Evolutionary conservation across 2,888 invertebrate species (phyloP).

Genomic region (Plusia festucae): DNA sequence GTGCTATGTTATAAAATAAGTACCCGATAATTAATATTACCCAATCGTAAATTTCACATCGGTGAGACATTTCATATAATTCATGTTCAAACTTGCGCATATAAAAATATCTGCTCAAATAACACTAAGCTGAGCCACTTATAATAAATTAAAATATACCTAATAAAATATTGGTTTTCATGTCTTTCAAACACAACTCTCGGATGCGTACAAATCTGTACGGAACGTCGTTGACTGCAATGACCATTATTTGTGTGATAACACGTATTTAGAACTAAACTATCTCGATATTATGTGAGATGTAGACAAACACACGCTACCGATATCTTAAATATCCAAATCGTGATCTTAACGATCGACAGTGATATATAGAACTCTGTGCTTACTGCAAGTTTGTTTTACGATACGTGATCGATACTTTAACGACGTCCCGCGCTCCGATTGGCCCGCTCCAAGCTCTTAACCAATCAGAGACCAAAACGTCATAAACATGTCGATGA

Average conservation of each 20-base stretch:
- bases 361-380: constrained; percentile 24
- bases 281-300: constrained; percentile 22
- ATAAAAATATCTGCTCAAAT: constrained; percentile 65
- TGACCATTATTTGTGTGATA: constrained; percentile 27
- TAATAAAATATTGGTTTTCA: constrained; percentile 50
- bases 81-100: constrained; percentile 51
- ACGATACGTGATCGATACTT: too few species aligned
- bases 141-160: constrained; percentile 54
- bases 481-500: too few species aligned
- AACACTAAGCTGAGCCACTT: constrained; percentile 60
- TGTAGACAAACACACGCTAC: constrained; percentile 19
- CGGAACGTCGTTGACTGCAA: constrained; percentile 16
- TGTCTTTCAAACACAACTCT: constrained; percentile 63
- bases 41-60: constrained; percentile 37
- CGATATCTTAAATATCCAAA: constrained; percentile 27
- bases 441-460: too few species aligned
- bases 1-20: constrained; percentile 53
- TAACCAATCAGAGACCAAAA: too few species aligned
- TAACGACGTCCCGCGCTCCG: too few species aligned
- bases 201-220: constrained; percentile 34
- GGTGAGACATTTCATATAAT: constrained; percentile 33
- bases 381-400: too few species aligned
- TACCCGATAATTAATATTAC: constrained; percentile 43
- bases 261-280: constrained; percentile 19
- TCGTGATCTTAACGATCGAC: constrained; percentile 19